These are phyloP conservation scores for Pyrrhosoma nymphula DNA, from an alignment of 2,888 invertebrate genomes.

Conservation along the genomic window DNA sequence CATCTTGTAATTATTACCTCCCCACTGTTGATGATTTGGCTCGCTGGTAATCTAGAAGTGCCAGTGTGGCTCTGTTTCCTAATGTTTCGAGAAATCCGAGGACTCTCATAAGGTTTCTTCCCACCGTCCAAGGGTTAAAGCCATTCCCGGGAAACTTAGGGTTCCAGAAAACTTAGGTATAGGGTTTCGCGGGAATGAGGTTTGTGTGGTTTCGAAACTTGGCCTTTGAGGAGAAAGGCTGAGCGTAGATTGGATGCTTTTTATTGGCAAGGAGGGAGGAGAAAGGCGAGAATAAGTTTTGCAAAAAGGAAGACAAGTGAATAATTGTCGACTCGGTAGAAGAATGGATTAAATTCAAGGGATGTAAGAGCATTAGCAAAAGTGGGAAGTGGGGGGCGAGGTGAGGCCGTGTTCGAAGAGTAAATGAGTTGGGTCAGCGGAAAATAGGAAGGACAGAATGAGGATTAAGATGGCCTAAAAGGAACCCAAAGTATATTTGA, in stretches of 20 bases:
- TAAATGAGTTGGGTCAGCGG: too few relatives aligned
- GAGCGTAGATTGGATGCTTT: not conserved
- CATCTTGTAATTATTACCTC: too few relatives aligned
- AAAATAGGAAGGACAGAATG: too few relatives aligned
- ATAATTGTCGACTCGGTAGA: not conserved
- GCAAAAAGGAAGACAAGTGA: not conserved
- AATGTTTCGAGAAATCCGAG: not conserved
- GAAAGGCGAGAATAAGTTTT: not conserved
- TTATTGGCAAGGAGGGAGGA: not conserved
- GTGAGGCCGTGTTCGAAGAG: too few relatives aligned
- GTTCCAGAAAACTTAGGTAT: not conserved
- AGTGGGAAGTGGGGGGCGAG: too few relatives aligned
- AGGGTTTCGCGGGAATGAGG: not conserved
- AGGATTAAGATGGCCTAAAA: too few relatives aligned
- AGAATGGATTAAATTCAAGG: not conserved
- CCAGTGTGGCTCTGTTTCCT: not conserved
- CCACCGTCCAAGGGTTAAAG: not conserved
- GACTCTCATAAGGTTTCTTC: not conserved
- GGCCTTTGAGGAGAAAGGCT: not conserved
- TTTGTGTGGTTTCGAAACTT: not conserved
- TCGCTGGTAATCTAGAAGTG: not conserved
- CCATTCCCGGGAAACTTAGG: not conserved
- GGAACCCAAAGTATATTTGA: too few relatives aligned
- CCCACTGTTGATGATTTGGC: too few relatives aligned
- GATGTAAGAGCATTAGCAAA: not conserved